Conservation (phyloP, 2,797 vertebrate genomes). For the Graptemys geographica region DNA sequence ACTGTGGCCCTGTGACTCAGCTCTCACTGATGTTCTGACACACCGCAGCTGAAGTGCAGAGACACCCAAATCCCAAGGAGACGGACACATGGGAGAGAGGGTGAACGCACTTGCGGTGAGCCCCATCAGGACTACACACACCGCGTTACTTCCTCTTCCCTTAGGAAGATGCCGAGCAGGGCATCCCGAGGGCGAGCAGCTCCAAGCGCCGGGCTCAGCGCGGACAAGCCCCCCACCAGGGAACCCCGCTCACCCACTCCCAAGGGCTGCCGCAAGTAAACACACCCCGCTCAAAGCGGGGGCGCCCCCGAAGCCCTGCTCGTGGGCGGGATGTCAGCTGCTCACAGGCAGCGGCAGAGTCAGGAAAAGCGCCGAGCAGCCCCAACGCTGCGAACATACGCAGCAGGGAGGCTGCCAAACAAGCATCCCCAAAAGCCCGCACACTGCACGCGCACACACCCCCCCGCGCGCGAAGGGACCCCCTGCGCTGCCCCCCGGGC, state of each 20-base stretch:
- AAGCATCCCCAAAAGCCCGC: not conserved
- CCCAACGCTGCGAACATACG: not conserved
- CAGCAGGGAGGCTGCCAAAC: not conserved
- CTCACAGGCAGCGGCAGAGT: not conserved
- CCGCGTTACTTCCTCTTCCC: no score
- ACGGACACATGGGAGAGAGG: no score
- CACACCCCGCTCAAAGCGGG: not conserved
- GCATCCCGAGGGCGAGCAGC: not conserved
- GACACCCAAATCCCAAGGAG: not conserved
- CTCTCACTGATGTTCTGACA: no score
- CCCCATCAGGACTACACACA: no score
- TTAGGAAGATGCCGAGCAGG: not conserved
- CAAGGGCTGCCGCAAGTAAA: not conserved
- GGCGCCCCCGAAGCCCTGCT: not conserved
- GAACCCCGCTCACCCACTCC: not conserved
- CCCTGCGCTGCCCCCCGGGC: not conserved
- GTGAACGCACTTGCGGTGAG: no score
- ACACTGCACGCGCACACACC: not conserved
- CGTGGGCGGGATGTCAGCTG: not conserved
- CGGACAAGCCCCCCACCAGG: not conserved
- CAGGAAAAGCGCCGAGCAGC: not conserved
- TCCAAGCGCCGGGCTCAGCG: no score
- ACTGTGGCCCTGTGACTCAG: not conserved
- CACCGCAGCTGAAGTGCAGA: not conserved
- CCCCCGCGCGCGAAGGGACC: not conserved